Conservation (phyloP, 37 sponge, comb jelly and placozoan species). For the Spongilla lacustris region DNA sequence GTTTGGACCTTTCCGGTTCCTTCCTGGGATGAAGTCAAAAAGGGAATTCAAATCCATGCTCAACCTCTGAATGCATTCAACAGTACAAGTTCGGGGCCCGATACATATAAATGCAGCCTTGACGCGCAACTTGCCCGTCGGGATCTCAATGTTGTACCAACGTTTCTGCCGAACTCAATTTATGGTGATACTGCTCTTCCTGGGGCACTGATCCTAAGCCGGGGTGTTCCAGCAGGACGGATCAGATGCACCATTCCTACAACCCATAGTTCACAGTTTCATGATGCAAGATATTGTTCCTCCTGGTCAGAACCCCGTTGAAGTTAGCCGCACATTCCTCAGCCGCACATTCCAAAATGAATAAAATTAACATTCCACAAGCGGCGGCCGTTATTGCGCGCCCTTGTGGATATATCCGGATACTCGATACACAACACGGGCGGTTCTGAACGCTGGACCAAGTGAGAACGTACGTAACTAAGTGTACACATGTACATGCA, state of each 20-base stretch:
- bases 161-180: slow-evolving; percentile 4
- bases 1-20: neutral
- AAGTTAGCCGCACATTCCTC: too few species aligned
- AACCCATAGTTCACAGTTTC: slow-evolving; percentile 14
- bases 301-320: too few species aligned
- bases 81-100: neutral
- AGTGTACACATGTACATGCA: too few species aligned
- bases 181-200: neutral
- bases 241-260: slow-evolving; percentile 21
- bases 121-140: slow-evolving; percentile 13
- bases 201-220: slow-evolving; percentile 18
- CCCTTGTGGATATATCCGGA: too few species aligned
- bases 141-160: slow-evolving; percentile 28
- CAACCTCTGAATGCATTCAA: neutral
- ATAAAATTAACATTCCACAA: too few species aligned
- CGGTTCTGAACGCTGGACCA: too few species aligned
- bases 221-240: slow-evolving; percentile 30
- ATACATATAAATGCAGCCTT: neutral
- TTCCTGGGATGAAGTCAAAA: neutral
- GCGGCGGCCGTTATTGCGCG: too few species aligned
- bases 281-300: neutral
- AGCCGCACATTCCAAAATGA: too few species aligned
- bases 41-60: neutral
- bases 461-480: too few species aligned
- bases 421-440: too few species aligned